Percentiles rank a stretch among this genome's conserved stretches.
phyloP scores from a whole-genome alignment of 2,113 vertebrate species.

The Sebastes fasciatus region DNA sequence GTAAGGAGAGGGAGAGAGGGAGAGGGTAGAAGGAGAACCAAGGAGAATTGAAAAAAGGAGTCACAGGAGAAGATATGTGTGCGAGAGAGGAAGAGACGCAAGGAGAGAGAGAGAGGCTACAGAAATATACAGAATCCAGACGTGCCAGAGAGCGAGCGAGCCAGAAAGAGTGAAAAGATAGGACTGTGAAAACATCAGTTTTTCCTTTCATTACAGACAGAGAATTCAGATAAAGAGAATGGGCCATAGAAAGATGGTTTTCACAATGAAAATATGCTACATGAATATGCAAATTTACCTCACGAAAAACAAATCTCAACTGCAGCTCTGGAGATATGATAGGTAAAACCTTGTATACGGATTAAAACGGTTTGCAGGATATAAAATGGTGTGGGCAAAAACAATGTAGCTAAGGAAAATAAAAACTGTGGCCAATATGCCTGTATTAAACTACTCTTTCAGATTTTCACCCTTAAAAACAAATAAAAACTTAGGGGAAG shows the following conservation, averaged over 20 bases:
- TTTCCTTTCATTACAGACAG: slow-evolving; percentile 70
- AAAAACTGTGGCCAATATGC: neutral
- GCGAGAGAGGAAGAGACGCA: slow-evolving; percentile 44
- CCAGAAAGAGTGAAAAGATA: slow-evolving; percentile 66
- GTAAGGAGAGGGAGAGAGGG: slow-evolving; percentile 71
- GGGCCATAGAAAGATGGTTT: slow-evolving; percentile 45
- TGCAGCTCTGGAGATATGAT: slow-evolving; percentile 34
- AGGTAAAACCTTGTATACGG: slow-evolving; percentile 22
- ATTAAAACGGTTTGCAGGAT: slow-evolving; percentile 20
- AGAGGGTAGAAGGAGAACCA: slow-evolving; percentile 80
- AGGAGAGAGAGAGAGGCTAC: slow-evolving; percentile 43
- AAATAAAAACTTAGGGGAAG: neutral
- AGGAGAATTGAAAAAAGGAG: slow-evolving; percentile 83
- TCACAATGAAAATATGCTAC: slow-evolving; percentile 53
- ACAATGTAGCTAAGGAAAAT: slow-evolving; percentile 11
- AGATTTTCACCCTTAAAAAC: neutral
- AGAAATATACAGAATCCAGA: slow-evolving; percentile 73
- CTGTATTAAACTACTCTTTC: slow-evolving; percentile 1
- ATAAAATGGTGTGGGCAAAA: slow-evolving; percentile 18
- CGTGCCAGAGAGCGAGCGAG: slow-evolving; percentile 62
- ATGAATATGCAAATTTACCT: slow-evolving; percentile 64
- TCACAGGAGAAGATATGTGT: slow-evolving; percentile 79
- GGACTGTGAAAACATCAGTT: slow-evolving; percentile 70
- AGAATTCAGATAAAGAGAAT: slow-evolving; percentile 67
- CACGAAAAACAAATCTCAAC: slow-evolving; percentile 55